Evolutionary conservation across 2,797 vertebrate genomes (phyloP).

Genomic region (Channa striata): DNA sequence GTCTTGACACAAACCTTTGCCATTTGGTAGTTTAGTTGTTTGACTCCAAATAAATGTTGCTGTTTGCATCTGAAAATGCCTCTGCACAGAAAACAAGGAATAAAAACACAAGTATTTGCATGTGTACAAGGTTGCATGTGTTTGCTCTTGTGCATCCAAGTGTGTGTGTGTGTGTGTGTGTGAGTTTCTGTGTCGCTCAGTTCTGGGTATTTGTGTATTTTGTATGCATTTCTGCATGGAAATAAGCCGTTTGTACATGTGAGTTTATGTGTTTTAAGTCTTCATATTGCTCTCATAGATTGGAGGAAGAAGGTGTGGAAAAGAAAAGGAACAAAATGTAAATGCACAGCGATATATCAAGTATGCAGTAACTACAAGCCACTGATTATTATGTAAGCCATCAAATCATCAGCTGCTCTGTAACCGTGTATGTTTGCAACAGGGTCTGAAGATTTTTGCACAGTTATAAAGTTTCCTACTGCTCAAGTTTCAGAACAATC

Average conservation of each 20-base stretch:
- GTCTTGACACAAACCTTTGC: slow-evolving; percentile 71
- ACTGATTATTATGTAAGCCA: slow-evolving; percentile 74
- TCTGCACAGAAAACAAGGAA: slow-evolving; percentile 62
- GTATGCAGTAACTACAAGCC: slow-evolving; percentile 75
- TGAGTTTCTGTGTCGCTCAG: slow-evolving; percentile 24
- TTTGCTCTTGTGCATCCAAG: slow-evolving; percentile 33
- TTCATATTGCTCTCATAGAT: slow-evolving; percentile 63
- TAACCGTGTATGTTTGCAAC: slow-evolving; percentile 77
- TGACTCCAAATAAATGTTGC: slow-evolving; percentile 80
- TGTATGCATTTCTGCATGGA: slow-evolving; percentile 70
- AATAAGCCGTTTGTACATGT: slow-evolving; percentile 63
- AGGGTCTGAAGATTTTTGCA: slow-evolving; percentile 77
- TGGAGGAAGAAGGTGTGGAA: slow-evolving; percentile 53
- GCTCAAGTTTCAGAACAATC: slow-evolving; percentile 64
- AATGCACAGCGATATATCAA: slow-evolving; percentile 72
- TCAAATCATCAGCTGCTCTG: slow-evolving; percentile 75
- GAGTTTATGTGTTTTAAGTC: slow-evolving; percentile 66
- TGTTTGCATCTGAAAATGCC: slow-evolving; percentile 60
- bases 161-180: slow-evolving; percentile 16
- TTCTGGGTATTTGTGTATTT: slow-evolving; percentile 64
- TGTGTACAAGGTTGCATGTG: slow-evolving; percentile 57
- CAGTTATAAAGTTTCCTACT: slow-evolving; percentile 70
- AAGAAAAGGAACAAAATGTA: slow-evolving; percentile 59
- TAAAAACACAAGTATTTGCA: slow-evolving; percentile 57
- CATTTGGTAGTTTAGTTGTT: slow-evolving; percentile 79